These are phyloP conservation scores for Globicephala melas DNA, from an alignment of 2,113 vertebrate species.

Conservation along the genomic window DNA sequence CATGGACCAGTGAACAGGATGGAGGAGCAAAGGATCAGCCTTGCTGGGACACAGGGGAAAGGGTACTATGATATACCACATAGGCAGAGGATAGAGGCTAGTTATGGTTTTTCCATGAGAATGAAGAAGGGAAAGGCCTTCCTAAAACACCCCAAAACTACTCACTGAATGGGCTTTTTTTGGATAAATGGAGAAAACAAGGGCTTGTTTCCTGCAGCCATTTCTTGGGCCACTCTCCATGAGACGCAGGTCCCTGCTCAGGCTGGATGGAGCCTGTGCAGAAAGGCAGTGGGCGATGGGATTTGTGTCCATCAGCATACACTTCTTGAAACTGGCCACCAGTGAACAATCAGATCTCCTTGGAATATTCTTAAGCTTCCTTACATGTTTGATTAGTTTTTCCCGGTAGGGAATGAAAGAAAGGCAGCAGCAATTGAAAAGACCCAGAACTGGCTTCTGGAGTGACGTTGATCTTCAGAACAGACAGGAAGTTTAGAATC, in stretches of 20 bases:
- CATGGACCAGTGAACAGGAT: too few species aligned
- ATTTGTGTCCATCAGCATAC: not conserved
- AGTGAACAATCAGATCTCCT: not conserved
- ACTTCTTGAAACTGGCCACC: not conserved
- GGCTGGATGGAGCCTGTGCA: not conserved
- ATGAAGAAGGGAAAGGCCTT: not conserved
- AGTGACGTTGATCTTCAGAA: not conserved
- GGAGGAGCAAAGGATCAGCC: not conserved
- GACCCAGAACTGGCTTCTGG: not conserved
- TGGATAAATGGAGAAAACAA: not conserved
- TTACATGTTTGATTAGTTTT: not conserved
- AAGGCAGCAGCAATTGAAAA: not conserved
- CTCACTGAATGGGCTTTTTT: not conserved
- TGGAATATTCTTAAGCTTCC: not conserved
- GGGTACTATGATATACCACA: fast-evolving
- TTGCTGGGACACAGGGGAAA: not conserved
- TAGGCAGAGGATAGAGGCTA: not conserved
- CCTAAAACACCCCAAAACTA: not conserved
- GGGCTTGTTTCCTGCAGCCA: not conserved
- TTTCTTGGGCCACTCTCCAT: not conserved
- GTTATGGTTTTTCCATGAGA: not conserved
- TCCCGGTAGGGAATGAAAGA: not conserved
- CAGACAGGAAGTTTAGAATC: not conserved
- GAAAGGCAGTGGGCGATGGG: fast-evolving
- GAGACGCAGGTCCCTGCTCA: fast-evolving